A percentile compares a stretch with the other conserved stretches of the same genome.
These are phyloP conservation scores for Cyprinodon variegatus DNA, from an alignment of 2,113 vertebrate species.

Conservation along the genomic window DNA sequence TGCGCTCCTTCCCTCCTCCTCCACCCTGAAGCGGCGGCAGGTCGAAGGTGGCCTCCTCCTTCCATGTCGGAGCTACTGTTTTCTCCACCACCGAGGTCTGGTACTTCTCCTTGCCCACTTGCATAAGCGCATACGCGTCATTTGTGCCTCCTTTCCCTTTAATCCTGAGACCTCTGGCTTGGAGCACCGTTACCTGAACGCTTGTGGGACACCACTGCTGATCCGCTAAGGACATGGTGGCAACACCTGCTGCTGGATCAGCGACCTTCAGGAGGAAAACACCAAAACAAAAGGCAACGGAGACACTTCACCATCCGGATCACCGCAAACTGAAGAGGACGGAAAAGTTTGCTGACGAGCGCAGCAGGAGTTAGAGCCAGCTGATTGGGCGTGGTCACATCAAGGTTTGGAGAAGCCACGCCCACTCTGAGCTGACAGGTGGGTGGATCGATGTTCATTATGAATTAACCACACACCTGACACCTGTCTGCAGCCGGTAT, in stretches of 20 bases:
- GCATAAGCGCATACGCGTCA: constrained; percentile 92
- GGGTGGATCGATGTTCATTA: not conserved
- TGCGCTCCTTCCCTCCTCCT: constrained; percentile 45
- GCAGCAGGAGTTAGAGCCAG: constrained; percentile 51
- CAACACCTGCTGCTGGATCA: constrained; percentile 4
- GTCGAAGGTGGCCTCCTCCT: constrained; percentile 92
- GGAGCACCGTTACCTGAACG: constrained; percentile 91
- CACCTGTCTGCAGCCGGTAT: not conserved
- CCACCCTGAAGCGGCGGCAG: constrained; percentile 77
- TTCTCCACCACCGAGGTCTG: constrained; percentile 91
- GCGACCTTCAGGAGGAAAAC: not conserved
- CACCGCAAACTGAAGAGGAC: not conserved
- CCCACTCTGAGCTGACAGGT: constrained; percentile 43
- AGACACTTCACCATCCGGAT: not conserved
- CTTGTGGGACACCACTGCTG: constrained; percentile 88
- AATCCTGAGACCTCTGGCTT: constrained; percentile 84
- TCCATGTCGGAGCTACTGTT: constrained; percentile 86
- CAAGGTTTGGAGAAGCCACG: constrained; percentile 25
- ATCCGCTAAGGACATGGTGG: constrained; percentile 78
- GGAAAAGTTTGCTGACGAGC: constrained; percentile 34
- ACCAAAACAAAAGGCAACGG: not conserved
- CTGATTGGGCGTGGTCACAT: constrained; percentile 61
- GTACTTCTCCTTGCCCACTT: constrained; percentile 91
- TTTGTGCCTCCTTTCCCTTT: constrained; percentile 90
- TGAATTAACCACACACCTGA: not conserved